phyloP scores from a whole-genome alignment of 2,888 invertebrate species.

The Spicauda simplicius region DNA sequence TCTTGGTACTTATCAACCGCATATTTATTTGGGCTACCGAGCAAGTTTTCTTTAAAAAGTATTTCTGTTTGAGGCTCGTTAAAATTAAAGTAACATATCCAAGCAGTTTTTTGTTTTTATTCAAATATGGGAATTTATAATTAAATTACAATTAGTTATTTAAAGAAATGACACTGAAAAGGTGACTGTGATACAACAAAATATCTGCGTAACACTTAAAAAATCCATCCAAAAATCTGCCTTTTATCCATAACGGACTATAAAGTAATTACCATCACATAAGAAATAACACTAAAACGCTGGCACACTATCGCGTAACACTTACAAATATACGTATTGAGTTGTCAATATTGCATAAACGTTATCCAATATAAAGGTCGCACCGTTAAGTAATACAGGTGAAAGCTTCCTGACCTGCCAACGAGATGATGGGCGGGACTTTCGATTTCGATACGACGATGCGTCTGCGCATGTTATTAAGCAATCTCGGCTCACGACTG shows the following conservation, averaged over 20 bases:
- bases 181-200: no score
- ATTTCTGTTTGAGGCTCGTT: no score
- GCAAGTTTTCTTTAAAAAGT: no score
- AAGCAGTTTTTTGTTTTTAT: no score
- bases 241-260: no score
- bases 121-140: no score
- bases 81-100: no score
- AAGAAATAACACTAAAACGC: background rate
- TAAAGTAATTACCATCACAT: no score
- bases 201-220: no score
- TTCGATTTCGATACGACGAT: slow-evolving; percentile 60
- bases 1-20: background rate
- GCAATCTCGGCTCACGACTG: slow-evolving; percentile 49
- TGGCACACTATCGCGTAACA: slow-evolving; percentile 20
- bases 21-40: background rate
- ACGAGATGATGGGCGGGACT: slow-evolving; percentile 62
- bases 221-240: no score
- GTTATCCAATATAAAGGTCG: slow-evolving; percentile 64
- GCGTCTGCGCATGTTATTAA: slow-evolving; percentile 45
- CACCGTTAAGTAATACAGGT: slow-evolving; percentile 69
- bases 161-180: no score
- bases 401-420: slow-evolving; percentile 68
- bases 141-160: no score
- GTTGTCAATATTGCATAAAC: slow-evolving; percentile 49
- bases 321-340: slow-evolving; percentile 15